A percentile compares a stretch with the other conserved stretches of the same genome.
These are phyloP conservation scores for Apodemia duryi DNA, from an alignment of 2,888 invertebrate genomes.

Conservation along the genomic window DNA sequence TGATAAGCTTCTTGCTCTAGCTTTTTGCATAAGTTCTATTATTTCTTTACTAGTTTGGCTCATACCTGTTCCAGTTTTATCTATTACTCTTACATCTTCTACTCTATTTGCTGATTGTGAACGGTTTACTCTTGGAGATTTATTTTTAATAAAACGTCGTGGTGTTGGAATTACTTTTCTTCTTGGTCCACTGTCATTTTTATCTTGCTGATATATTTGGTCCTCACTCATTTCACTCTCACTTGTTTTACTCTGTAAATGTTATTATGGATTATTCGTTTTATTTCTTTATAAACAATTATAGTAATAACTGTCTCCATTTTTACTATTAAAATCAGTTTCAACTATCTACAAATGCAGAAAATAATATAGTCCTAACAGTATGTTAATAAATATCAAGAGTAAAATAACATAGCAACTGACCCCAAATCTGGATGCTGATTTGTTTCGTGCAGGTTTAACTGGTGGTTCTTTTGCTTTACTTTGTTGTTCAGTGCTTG, in stretches of 20 bases:
- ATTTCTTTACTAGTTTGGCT: slow-evolving; percentile 72
- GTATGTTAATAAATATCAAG: slow-evolving; percentile 61
- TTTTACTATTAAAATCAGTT: slow-evolving; percentile 37
- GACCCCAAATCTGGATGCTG: slow-evolving; percentile 73
- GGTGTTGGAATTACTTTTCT: slow-evolving; percentile 66
- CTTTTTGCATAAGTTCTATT: slow-evolving; percentile 69
- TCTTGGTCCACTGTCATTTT: slow-evolving; percentile 43
- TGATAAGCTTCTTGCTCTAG: slow-evolving; percentile 69
- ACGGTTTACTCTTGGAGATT: slow-evolving; percentile 69
- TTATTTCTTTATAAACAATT: slow-evolving; percentile 45
- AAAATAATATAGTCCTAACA: slow-evolving; percentile 63
- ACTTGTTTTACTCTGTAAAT: slow-evolving; percentile 78
- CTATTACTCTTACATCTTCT: slow-evolving; percentile 54
- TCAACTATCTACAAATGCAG: slow-evolving; percentile 36
- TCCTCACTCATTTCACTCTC: slow-evolving; percentile 80
- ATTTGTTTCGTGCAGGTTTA: slow-evolving; percentile 74
- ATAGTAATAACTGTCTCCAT: slow-evolving; percentile 33
- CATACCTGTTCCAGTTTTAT: slow-evolving; percentile 62
- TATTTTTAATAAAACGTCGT: slow-evolving; percentile 62
- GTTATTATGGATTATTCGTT: slow-evolving; percentile 58
- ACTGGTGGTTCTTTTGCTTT: slow-evolving; percentile 55
- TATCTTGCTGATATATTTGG: slow-evolving; percentile 51
- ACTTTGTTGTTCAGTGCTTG: slow-evolving; percentile 48
- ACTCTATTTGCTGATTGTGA: slow-evolving; percentile 78
- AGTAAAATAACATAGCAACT: slow-evolving; percentile 66